Conservation (phyloP, 2,888 invertebrate genomes). For the Sphaeridia pumilis region DNA sequence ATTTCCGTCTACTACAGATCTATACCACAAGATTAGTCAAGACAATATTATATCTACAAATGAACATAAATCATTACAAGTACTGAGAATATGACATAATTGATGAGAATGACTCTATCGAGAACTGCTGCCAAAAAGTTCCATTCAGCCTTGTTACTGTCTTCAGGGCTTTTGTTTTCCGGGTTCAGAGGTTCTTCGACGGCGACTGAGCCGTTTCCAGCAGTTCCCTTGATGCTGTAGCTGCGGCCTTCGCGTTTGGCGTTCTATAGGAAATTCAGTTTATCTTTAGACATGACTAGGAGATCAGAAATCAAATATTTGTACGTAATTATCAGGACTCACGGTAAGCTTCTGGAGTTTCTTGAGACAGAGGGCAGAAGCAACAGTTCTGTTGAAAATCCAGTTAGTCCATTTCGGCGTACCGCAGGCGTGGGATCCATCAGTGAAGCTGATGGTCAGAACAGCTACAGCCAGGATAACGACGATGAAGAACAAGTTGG, state of each 20-base stretch:
- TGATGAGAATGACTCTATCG: constrained; percentile 6
- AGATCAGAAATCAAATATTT: not conserved
- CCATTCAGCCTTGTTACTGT: constrained; percentile 13
- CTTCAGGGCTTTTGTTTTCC: constrained; percentile 11
- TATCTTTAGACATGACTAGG: not conserved
- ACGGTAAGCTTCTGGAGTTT: constrained; percentile 14
- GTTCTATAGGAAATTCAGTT: too few relatives aligned
- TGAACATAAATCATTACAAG: constrained; percentile 6
- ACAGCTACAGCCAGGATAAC: constrained; percentile 9
- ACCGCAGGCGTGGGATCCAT: constrained; percentile 1
- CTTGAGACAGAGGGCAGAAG: constrained; percentile 1
- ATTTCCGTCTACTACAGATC: too few relatives aligned
- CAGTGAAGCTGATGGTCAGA: constrained; percentile 12
- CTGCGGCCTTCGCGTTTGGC: constrained; percentile 14
- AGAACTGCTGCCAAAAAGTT: constrained; percentile 10
- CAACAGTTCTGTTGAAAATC: constrained; percentile 10
- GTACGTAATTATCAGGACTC: not conserved
- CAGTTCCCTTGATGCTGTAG: constrained; percentile 14
- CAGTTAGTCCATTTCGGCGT: constrained; percentile 14
- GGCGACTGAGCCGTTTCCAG: constrained; percentile 13
- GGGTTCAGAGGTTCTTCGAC: constrained; percentile 9
- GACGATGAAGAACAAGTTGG: constrained; percentile 10
- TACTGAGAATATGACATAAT: not conserved
- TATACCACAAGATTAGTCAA: too few relatives aligned
- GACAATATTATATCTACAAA: too few relatives aligned